These are phyloP conservation scores for Magallana angulata DNA, from an alignment of 1,140 invertebrate species.

Conservation along the genomic window DNA sequence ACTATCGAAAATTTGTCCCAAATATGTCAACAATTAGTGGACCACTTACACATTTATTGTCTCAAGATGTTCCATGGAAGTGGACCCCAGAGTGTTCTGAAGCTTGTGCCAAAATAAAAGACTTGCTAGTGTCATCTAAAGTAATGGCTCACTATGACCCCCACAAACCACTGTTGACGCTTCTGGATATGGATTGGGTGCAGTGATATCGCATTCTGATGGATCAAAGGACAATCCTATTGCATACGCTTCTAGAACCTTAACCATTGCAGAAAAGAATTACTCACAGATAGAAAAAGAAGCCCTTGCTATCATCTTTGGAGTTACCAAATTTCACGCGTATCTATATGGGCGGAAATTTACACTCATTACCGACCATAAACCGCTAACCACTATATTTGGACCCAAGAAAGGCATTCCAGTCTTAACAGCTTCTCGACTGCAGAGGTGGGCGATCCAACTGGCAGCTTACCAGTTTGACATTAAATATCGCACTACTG, in stretches of 20 bases:
- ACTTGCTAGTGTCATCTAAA: neutral
- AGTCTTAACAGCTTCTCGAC: constrained; percentile 63
- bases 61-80: constrained; percentile 41
- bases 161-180: constrained; percentile 32
- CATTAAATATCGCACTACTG: constrained; percentile 58
- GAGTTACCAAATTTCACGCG: constrained; percentile 80
- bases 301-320: constrained; percentile 42
- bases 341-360: constrained; percentile 79
- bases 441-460: constrained; percentile 77
- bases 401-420: constrained; percentile 67
- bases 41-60: constrained; percentile 51
- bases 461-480: constrained; percentile 74
- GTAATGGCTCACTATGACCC: constrained; percentile 42
- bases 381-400: constrained; percentile 76
- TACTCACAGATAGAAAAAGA: constrained; percentile 49
- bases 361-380: constrained; percentile 75
- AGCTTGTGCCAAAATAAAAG: constrained; percentile 49
- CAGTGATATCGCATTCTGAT: constrained; percentile 64
- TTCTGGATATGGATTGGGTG: constrained; percentile 38
- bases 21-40: constrained; percentile 44
- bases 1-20: constrained; percentile 54
- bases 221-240: constrained; percentile 39
- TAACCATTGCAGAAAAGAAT: constrained; percentile 39
- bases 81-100: constrained; percentile 50
- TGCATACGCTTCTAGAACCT: constrained; percentile 43